phyloP scores from a whole-genome alignment of 2,113 vertebrate species.

The Narcine bancroftii region DNA sequence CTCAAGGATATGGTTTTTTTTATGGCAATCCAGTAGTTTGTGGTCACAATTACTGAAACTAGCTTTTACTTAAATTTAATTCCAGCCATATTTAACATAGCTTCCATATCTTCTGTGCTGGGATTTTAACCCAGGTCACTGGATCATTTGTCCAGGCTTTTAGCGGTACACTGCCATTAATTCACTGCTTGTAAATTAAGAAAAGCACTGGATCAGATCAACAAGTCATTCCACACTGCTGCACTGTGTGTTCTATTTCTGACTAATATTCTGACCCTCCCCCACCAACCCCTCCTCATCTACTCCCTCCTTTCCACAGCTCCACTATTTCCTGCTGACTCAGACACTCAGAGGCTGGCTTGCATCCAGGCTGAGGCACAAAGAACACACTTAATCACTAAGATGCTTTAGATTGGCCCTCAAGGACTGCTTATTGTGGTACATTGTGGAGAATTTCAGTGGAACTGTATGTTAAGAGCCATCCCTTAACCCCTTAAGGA shows the following conservation, averaged over 20 bases:
- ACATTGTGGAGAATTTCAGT: conserved; percentile 12
- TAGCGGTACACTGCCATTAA: no score
- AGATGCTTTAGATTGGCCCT: conserved; percentile 30
- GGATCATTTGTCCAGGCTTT: no score
- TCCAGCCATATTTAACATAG: no score
- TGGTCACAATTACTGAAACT: no score
- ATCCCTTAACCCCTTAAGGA: background rate
- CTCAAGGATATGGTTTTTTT: no score
- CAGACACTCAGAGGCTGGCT: background rate
- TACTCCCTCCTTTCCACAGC: background rate
- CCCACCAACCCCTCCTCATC: background rate
- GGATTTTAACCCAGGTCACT: no score
- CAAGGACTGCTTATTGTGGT: conserved; percentile 35
- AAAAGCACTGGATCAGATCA: background rate
- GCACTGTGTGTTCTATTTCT: background rate
- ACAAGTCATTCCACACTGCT: background rate
- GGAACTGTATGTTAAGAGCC: background rate
- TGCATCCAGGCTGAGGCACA: background rate
- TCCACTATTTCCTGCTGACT: conserved; percentile 30
- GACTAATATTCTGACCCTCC: conserved; percentile 4
- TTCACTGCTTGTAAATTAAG: background rate
- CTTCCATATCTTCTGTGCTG: no score
- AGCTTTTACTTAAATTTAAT: no score
- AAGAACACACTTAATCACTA: conserved; percentile 33
- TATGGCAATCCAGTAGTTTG: no score